phyloP scores from a whole-genome alignment of 2,113 vertebrate species.

The Trachemys scripta region DNA sequence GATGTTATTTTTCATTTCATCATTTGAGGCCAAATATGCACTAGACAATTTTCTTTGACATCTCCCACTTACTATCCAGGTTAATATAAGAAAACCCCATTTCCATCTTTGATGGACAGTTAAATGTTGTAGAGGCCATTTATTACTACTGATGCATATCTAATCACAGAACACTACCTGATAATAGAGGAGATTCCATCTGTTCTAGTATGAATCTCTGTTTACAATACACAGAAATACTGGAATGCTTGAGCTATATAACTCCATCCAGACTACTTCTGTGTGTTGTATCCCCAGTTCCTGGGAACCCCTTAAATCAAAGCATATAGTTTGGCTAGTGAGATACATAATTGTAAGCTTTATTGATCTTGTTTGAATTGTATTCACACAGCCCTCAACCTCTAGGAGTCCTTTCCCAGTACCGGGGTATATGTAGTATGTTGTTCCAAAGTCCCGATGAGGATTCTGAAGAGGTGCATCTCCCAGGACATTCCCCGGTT shows the following conservation, averaged over 20 bases:
- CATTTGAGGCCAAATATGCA: background rate
- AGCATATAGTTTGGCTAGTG: background rate
- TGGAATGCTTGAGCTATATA: background rate
- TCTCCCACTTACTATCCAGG: background rate
- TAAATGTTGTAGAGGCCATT: background rate
- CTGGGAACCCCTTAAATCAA: background rate
- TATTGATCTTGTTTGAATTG: background rate
- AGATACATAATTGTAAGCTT: background rate
- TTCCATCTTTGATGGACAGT: background rate
- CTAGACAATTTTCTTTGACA: background rate
- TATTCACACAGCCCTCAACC: background rate
- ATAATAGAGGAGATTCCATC: background rate
- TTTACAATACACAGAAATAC: background rate
- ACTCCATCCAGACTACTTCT: background rate
- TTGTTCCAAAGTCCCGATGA: background rate
- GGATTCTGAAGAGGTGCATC: background rate
- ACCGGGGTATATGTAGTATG: background rate
- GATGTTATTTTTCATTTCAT: background rate
- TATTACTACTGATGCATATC: fast-evolving
- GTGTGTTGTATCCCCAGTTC: background rate
- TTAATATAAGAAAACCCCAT: background rate
- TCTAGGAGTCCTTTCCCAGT: background rate
- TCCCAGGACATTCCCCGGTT: background rate
- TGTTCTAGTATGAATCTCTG: background rate
- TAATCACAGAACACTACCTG: background rate